These are phyloP conservation scores for Tympanuchus pallidicinctus DNA, from an alignment of 2,113 vertebrate species.

Conservation along the genomic window DNA sequence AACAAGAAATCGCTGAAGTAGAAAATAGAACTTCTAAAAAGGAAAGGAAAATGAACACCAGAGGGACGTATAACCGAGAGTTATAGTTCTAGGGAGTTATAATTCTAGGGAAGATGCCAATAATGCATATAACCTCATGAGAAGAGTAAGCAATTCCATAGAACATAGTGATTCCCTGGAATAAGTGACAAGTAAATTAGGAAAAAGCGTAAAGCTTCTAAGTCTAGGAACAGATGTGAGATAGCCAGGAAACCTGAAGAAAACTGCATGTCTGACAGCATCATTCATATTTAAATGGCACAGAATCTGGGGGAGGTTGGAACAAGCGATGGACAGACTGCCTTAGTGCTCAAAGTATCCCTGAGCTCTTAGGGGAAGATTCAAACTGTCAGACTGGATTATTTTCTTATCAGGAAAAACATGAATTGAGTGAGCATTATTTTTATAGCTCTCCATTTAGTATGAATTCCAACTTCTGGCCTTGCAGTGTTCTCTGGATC, in stretches of 20 bases:
- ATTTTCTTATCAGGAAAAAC: not conserved
- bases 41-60: not conserved
- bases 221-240: not conserved
- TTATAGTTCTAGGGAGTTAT: slow-evolving; percentile 2
- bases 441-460: not conserved
- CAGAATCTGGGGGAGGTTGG: not conserved
- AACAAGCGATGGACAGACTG: not conserved
- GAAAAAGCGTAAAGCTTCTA: not conserved
- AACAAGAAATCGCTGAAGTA: slow-evolving; percentile 25
- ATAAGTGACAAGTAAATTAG: not conserved
- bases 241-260: not conserved
- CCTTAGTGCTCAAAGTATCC: not conserved
- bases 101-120: slow-evolving; percentile 9
- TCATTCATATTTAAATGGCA: not conserved
- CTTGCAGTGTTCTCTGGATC: not conserved
- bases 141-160: not conserved
- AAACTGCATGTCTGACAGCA: not conserved
- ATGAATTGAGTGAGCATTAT: not conserved
- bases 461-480: not conserved
- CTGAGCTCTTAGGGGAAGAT: not conserved
- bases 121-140: not conserved
- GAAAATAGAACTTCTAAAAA: slow-evolving; percentile 33
- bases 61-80: not conserved
- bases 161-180: not conserved
- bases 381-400: not conserved